A percentile compares a stretch with the other conserved stretches of the same genome.
These are phyloP conservation scores for Athripsodes cinereus DNA, from an alignment of 2,888 invertebrate genomes.

Conservation along the genomic window DNA sequence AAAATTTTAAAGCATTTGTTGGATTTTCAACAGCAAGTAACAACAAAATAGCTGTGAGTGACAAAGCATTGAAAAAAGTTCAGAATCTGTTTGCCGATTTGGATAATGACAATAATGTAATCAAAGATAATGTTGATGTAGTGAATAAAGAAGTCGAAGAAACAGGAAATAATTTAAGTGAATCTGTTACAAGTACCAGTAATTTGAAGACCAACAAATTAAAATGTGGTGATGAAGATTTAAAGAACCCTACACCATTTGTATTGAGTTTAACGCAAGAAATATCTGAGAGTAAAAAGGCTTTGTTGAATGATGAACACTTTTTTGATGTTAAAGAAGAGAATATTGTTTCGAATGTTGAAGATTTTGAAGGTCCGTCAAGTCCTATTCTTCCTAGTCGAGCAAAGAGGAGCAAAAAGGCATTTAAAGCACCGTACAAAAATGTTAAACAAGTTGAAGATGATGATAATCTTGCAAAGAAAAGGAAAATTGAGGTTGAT, in stretches of 20 bases:
- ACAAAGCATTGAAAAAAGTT: neutral
- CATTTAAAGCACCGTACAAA: constrained; percentile 30
- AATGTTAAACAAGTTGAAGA: neutral
- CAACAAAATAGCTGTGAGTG: constrained; percentile 8
- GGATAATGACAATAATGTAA: neutral
- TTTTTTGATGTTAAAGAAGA: neutral
- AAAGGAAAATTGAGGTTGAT: neutral
- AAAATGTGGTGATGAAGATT: too few species aligned
- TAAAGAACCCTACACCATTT: too few species aligned
- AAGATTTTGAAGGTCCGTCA: constrained; percentile 8
- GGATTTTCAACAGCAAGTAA: constrained; percentile 13
- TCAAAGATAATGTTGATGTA: too few species aligned
- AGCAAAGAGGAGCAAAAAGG: constrained; percentile 27
- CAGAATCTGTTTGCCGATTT: neutral
- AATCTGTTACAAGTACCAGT: too few species aligned
- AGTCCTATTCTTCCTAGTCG: constrained; percentile 16
- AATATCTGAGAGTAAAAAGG: constrained; percentile 34
- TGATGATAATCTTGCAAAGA: neutral
- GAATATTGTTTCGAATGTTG: neutral
- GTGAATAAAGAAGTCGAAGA: too few species aligned
- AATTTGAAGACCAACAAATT: too few species aligned
- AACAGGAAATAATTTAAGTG: too few species aligned
- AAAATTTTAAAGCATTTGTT: neutral
- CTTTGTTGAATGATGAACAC: constrained; percentile 35
- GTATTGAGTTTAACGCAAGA: constrained; percentile 31